Percentiles rank a stretch among this genome's conserved stretches.
Conservation (phyloP, 2,113 vertebrate species). For the Tapirus terrestris region DNA sequence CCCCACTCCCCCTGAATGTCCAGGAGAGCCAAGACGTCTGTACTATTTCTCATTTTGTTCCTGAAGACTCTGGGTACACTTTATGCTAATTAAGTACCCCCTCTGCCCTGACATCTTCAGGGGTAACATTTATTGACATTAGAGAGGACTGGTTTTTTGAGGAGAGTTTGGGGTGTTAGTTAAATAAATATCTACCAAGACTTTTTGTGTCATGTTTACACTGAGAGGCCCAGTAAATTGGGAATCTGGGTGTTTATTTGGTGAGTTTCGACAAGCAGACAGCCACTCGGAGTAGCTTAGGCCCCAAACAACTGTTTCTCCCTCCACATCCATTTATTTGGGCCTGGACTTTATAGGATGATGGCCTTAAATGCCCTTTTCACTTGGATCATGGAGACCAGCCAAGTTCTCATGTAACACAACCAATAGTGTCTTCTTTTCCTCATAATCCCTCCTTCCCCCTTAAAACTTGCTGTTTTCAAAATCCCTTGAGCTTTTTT, state of each 20-base stretch:
- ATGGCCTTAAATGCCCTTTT: not conserved
- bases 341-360: not conserved
- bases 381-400: not conserved
- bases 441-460: rapidly evolving
- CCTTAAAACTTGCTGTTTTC: not conserved
- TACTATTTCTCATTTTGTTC: not conserved
- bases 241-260: not conserved
- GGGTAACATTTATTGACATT: not conserved
- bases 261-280: not conserved
- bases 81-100: not conserved
- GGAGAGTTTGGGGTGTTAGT: not conserved
- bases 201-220: not conserved
- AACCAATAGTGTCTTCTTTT: not conserved
- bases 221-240: not conserved
- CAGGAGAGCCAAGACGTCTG: not conserved
- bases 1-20: rapidly evolving
- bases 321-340: not conserved
- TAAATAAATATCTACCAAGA: not conserved
- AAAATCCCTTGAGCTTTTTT: not conserved
- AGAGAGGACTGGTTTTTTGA: not conserved
- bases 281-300: not conserved
- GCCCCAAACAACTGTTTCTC: not conserved
- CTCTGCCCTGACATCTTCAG: not conserved
- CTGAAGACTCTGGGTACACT: not conserved
- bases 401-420: not conserved